These are phyloP conservation scores for Drosophila bifasciata DNA, from an alignment of 1,140 invertebrate species.

Conservation along the genomic window DNA sequence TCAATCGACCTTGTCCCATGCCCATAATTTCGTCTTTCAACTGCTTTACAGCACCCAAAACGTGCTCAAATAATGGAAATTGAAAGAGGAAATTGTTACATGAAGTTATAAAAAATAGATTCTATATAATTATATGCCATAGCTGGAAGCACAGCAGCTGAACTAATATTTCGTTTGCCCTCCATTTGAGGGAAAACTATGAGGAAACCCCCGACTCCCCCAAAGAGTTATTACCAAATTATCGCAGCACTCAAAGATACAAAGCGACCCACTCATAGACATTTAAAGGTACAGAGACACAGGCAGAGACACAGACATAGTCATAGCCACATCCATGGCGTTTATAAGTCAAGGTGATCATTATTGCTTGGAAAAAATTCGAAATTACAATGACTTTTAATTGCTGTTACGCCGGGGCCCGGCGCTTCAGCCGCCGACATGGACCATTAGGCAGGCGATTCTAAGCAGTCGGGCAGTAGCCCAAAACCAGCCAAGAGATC, in stretches of 20 bases:
- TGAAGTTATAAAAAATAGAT: slow-evolving; percentile 8
- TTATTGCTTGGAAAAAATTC: slow-evolving; percentile 60
- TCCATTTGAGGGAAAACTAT: slow-evolving; percentile 12
- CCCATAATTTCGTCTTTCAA: slow-evolving; percentile 25
- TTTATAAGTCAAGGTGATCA: slow-evolving; percentile 80
- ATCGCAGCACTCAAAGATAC: slow-evolving; percentile 32
- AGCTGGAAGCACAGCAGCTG: slow-evolving; percentile 9
- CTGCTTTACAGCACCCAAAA: neutral
- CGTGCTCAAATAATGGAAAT: too few species aligned
- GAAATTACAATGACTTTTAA: slow-evolving; percentile 75
- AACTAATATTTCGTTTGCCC: slow-evolving; percentile 37
- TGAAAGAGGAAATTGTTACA: neutral
- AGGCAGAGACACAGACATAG: neutral
- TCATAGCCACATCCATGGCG: slow-evolving; percentile 33
- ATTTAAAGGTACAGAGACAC: neutral
- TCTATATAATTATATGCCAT: slow-evolving; percentile 41
- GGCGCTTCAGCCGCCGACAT: slow-evolving; percentile 39
- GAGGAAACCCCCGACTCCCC: slow-evolving; percentile 6
- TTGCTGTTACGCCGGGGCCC: slow-evolving; percentile 47
- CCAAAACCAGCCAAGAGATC: slow-evolving; percentile 9
- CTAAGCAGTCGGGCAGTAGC: slow-evolving; percentile 27
- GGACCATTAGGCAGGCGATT: slow-evolving; percentile 55
- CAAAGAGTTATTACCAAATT: slow-evolving; percentile 41
- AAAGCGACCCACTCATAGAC: slow-evolving; percentile 36
- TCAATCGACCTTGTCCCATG: slow-evolving; percentile 14